Evolutionary conservation across 2,113 vertebrate species (phyloP).

Genomic region (Dromas ardeola): DNA sequence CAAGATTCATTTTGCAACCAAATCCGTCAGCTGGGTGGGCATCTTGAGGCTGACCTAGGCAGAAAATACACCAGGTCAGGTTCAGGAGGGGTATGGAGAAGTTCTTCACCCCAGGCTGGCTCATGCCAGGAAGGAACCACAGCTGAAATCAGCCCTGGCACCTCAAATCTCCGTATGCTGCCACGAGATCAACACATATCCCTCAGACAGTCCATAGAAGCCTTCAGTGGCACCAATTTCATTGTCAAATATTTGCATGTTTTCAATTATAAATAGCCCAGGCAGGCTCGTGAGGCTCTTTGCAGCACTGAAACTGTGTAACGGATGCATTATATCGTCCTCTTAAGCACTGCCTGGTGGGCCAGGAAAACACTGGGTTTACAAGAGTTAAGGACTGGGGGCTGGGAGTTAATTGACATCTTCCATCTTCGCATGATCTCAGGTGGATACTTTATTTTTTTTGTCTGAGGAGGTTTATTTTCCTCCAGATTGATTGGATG

Average conservation of each 20-base stretch:
- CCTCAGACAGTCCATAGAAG: background rate
- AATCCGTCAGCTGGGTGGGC: background rate
- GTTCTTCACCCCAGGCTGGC: background rate
- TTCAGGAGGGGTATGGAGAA: background rate
- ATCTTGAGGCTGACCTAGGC: background rate
- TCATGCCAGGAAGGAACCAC: background rate
- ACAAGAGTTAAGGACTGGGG: constrained; percentile 18
- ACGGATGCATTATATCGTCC: background rate
- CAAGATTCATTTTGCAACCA: background rate
- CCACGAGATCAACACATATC: background rate
- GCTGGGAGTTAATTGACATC: constrained; percentile 31
- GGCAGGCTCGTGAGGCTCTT: background rate
- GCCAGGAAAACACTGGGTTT: background rate
- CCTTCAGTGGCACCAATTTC: background rate
- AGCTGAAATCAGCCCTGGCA: background rate
- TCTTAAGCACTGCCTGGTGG: background rate
- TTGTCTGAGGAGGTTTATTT: constrained; percentile 62
- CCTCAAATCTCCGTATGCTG: rapidly evolving
- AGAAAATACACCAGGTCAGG: background rate
- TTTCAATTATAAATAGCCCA: background rate
- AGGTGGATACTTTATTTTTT: constrained; percentile 63
- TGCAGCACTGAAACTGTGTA: background rate
- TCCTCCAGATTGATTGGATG: constrained; percentile 59
- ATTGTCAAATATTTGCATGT: background rate
- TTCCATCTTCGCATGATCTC: constrained; percentile 41